Percentiles rank a stretch among this genome's conserved stretches.
Evolutionary conservation across 2,888 invertebrate genomes (phyloP).

Genomic region (Nemoura dubitans): DNA sequence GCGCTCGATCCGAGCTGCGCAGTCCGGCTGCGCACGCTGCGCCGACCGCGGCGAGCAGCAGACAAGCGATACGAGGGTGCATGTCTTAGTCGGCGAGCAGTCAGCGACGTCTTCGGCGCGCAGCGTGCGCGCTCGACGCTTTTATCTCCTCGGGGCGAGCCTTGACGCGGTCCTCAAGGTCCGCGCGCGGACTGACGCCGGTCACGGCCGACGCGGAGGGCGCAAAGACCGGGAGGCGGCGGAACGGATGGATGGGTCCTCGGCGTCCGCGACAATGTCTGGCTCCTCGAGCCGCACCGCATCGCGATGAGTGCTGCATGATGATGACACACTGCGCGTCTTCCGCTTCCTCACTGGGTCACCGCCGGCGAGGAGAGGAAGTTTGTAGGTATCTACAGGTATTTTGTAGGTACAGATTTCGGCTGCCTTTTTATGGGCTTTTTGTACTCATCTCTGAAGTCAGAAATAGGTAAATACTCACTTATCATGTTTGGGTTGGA

Average conservation of each 20-base stretch:
- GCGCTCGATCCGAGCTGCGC: conserved; percentile 58
- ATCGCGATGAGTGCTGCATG: too few relatives aligned
- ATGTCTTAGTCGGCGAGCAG: not conserved
- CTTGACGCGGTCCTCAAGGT: not conserved
- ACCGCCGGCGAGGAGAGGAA: too few relatives aligned
- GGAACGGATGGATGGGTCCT: not conserved
- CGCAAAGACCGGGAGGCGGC: not conserved
- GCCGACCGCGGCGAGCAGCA: conserved; percentile 17
- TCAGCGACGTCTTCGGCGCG: not conserved
- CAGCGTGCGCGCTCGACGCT: not conserved
- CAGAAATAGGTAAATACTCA: too few relatives aligned
- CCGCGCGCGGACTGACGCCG: not conserved
- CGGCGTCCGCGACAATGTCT: not conserved
- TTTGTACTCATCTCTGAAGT: too few relatives aligned
- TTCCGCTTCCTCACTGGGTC: not conserved
- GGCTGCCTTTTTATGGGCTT: too few relatives aligned
- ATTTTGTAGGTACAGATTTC: too few relatives aligned
- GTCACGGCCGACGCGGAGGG: not conserved
- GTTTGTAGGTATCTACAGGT: too few relatives aligned
- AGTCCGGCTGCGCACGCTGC: not conserved
- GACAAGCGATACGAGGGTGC: not conserved
- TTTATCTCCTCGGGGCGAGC: not conserved
- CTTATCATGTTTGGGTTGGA: too few relatives aligned
- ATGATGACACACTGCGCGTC: not conserved
- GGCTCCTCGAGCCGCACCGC: not conserved